Base-by-base conservation (phyloP, 2,888 invertebrate species). In the Drosophila conformis region DNA sequence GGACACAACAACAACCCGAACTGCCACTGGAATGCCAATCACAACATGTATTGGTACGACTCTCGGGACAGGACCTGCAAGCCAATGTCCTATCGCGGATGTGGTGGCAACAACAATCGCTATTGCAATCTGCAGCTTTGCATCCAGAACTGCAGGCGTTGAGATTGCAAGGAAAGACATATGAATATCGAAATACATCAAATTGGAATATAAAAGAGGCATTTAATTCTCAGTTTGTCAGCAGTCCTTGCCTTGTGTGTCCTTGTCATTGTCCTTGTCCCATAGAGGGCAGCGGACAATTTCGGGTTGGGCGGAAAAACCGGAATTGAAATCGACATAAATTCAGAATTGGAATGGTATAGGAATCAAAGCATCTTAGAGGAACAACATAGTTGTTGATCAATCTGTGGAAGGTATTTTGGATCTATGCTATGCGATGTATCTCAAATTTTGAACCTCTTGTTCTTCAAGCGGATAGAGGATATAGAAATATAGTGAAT, bases 11-110 rank as follows among this genome's bases (percentile, higher is more conserved):
- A 25, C 2, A 8, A 3, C 11, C 0, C 2, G 5, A 29, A 11
- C 18, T 51, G 51, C 8, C 46, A 15, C 25, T 46, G 21, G 27
- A 27, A 29, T n/a, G 15, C 69, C 25, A 69, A 65, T 4, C 7
- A 10, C 0, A 18, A n/a, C 1, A 70, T 70, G 69, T 70, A 49
- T 31, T 70, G n/a, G n/a, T n/a, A n/a, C n/a, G n/a, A n/a, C n/a
- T n/a, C n/a, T n/a, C n/a, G n/a, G 29, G 15, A 15, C 21, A 27
- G 54, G 13, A 21, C 27, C 21, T 70, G 69, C 33, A 8, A 5
- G 5, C 21, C 7, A 46, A 25, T 25, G 46, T 1, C 8, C 7
- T 46, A 25, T 25, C 46, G 46, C 21, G 25, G 46, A 25, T 25
- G 46, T 8, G 46, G 46, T 8, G 46, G 46, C 46, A 46, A 25